Percentiles rank a stretch among this genome's conserved stretches.
These are phyloP conservation scores for Mobula hypostoma DNA, from an alignment of 2,113 vertebrate species.

Conservation along the genomic window DNA sequence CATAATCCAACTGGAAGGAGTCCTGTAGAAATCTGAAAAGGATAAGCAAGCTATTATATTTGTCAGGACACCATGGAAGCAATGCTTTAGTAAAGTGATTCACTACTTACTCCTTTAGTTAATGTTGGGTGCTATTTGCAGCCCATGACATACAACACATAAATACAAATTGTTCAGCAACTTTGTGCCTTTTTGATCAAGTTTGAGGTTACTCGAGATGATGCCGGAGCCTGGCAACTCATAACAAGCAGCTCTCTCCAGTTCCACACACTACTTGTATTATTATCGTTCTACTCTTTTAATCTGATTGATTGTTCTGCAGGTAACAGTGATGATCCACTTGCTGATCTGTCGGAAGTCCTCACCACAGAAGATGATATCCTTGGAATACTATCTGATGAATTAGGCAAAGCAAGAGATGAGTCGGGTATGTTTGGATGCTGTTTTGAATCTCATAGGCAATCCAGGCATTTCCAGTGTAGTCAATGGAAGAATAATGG, in stretches of 20 bases:
- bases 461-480: neutral
- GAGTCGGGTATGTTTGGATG: slow-evolving; percentile 67
- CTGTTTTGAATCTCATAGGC: neutral
- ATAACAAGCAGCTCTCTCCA: no score
- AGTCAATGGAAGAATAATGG: neutral
- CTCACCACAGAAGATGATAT: slow-evolving; percentile 88
- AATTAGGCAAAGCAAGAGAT: slow-evolving; percentile 80
- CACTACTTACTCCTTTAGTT: no score
- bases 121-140: no score
- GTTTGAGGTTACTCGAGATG: neutral
- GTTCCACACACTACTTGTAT: no score
- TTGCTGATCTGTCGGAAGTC: slow-evolving; percentile 84
- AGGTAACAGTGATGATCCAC: slow-evolving; percentile 73
- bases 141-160: no score
- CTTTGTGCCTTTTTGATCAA: neutral
- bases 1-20: neutral
- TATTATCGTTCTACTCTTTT: no score
- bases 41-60: no score
- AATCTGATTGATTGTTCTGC: slow-evolving; percentile 44
- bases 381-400: slow-evolving; percentile 86
- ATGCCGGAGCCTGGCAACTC: no score
- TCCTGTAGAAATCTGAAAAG: no score
- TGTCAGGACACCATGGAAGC: no score
- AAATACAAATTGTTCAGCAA: neutral
- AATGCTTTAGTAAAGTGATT: no score